These are phyloP conservation scores for Sylvilagus bachmani DNA, from an alignment of 2,113 vertebrate genomes.

Conservation along the genomic window DNA sequence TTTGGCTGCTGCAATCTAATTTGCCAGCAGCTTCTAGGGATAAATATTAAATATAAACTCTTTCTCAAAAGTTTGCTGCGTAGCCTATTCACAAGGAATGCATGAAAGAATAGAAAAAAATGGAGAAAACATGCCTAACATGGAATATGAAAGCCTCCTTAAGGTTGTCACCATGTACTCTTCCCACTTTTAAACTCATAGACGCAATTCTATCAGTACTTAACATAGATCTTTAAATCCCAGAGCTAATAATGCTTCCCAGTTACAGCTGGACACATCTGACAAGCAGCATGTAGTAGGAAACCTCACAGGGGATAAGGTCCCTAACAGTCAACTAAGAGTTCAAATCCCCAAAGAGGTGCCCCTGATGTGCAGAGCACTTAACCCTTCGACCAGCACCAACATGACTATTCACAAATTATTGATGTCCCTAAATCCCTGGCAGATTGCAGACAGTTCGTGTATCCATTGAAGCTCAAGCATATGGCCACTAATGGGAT, in stretches of 20 bases:
- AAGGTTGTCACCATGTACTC: conserved; percentile 68
- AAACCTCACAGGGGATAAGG: conserved; percentile 86
- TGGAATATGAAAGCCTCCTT: conserved; percentile 65
- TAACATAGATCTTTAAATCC: conserved; percentile 86
- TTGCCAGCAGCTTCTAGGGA: conserved; percentile 8
- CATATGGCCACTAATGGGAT: conserved; percentile 93
- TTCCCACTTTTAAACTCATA: conserved; percentile 82
- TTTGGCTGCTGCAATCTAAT: conserved; percentile 58
- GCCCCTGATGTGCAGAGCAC: conserved; percentile 90
- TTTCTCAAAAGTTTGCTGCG: conserved; percentile 6
- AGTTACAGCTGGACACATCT: conserved; percentile 84
- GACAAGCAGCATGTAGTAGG: conserved; percentile 85
- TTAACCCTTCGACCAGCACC: conserved; percentile 93
- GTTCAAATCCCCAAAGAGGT: conserved; percentile 88
- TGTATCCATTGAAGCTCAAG: conserved; percentile 88
- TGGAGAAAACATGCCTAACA: conserved; percentile 63
- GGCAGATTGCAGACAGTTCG: conserved; percentile 91
- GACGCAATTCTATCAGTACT: conserved; percentile 80
- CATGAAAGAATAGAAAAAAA: conserved; percentile 64
- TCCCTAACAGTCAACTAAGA: conserved; percentile 88
- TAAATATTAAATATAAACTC: conserved; percentile 47
- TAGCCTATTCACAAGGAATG: not conserved
- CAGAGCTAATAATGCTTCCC: conserved; percentile 86
- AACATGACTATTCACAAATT: conserved; percentile 93
- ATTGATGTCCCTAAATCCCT: conserved; percentile 93